Conservation (phyloP, 2,888 invertebrate species). For the Morpho deidamia region DNA sequence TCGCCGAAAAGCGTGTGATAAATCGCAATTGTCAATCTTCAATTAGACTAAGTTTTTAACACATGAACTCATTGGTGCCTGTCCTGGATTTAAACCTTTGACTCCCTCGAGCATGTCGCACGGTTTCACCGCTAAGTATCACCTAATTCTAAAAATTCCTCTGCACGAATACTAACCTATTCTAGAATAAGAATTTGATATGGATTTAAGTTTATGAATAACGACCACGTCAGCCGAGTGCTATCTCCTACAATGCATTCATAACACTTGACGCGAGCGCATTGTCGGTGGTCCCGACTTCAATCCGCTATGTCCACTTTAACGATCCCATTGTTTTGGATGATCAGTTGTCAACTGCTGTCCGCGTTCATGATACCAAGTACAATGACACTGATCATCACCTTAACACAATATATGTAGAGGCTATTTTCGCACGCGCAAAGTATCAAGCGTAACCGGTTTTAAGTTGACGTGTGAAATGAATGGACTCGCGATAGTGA, state of each 20-base stretch:
- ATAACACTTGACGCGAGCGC: slow-evolving; percentile 34
- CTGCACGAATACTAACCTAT: too few species aligned
- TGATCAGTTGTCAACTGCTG: slow-evolving; percentile 63
- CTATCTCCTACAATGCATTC: slow-evolving; percentile 27
- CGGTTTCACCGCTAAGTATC: too few species aligned
- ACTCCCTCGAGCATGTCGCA: too few species aligned
- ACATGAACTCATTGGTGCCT: too few species aligned
- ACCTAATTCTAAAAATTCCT: too few species aligned
- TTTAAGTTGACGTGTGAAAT: slow-evolving; percentile 40
- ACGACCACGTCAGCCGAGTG: slow-evolving; percentile 4
- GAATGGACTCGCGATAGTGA: slow-evolving; percentile 53
- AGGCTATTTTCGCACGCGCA: slow-evolving; percentile 30
- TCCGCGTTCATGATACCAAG: slow-evolving; percentile 33
- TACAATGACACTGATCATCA: slow-evolving; percentile 8
- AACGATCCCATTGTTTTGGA: slow-evolving; percentile 71
- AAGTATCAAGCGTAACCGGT: slow-evolving; percentile 24
- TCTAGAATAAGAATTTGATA: neutral
- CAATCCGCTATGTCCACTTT: slow-evolving; percentile 62
- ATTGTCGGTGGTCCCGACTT: slow-evolving; percentile 66
- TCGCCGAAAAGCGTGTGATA: too few species aligned
- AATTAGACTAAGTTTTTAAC: too few species aligned
- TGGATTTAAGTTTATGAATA: neutral
- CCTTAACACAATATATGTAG: slow-evolving; percentile 28
- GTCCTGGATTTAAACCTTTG: too few species aligned
- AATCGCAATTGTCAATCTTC: too few species aligned